Conservation (phyloP, 1,140 invertebrate species). For the Pararge aegeria region DNA sequence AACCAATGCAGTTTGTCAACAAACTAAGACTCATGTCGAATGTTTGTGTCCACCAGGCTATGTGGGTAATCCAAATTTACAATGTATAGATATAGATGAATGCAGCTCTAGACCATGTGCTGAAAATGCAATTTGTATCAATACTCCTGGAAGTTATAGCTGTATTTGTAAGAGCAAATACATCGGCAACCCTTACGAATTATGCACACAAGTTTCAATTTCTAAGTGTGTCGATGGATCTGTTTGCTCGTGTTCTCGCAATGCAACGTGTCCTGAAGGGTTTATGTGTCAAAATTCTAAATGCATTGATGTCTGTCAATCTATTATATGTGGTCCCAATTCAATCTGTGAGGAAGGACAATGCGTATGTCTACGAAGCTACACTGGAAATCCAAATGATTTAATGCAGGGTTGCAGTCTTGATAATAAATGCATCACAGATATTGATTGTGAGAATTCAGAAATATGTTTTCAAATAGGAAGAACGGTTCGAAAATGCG, state of each 20-base stretch:
- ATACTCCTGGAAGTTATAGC: conserved; percentile 92
- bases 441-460: conserved; percentile 88
- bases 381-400: conserved; percentile 89
- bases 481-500: conserved; percentile 88
- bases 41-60: conserved; percentile 91
- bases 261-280: conserved; percentile 87
- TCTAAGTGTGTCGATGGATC: conserved; percentile 84
- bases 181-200: conserved; percentile 91
- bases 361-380: conserved; percentile 89
- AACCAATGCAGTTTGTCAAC: conserved; percentile 87
- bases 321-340: conserved; percentile 88
- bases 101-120: conserved; percentile 91
- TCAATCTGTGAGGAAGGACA: conserved; percentile 89
- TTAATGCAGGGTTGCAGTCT: conserved; percentile 84
- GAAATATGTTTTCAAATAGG: conserved; percentile 93
- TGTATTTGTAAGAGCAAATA: conserved; percentile 91
- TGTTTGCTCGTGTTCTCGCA: conserved; percentile 85
- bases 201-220: conserved; percentile 85
- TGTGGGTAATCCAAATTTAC: conserved; percentile 91
- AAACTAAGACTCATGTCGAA: conserved; percentile 86
- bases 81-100: conserved; percentile 92
- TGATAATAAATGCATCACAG: conserved; percentile 87
- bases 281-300: conserved; percentile 85
- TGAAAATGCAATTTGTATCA: conserved; percentile 92
- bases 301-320: conserved; percentile 87